Evolutionary conservation across 2,113 vertebrate species (phyloP), one percentile per base, ranked within the genome.

Genomic region (Anseranas semipalmata): DNA sequence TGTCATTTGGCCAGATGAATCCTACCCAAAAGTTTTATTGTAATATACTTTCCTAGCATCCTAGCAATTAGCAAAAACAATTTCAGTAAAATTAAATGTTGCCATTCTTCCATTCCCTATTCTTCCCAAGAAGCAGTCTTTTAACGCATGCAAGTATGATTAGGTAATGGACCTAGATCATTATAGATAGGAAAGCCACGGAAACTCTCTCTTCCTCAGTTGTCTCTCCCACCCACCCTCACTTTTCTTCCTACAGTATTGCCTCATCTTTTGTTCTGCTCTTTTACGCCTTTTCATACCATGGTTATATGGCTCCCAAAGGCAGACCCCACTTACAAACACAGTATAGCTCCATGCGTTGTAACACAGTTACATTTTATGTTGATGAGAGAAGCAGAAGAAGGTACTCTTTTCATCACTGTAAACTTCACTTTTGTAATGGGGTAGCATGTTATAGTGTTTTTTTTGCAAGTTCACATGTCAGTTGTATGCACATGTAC

Each of bases 401-500:
- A 59, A 50, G 3, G 13, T 55, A 15, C 24, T 73, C 3, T 4
- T 75, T 58, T 53, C 7, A 6, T 18, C 13, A 15, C 7, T 45
- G 8, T 50, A 37, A 71, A 32, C 28, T 15, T 81, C 27, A 6
- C 15, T 77, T 86, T 55, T 71, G 6, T 45, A 37, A 28, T 11
- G 28, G 12, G 43, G 3, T 17, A 53, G 30, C 24, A 12, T 9
- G 13, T 20, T 27, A 50, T 30, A 30, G 6, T 24, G 4, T 20
- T 60, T 3, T n/a, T 39, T 85, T 37, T 39, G 5, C 0, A 0
- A 0, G 63, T 89, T 87, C 28, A 3, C 15, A 1, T 2, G 0
- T 39, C 25, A 17, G 1, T 50, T 81, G 33, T n/a, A n/a, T n/a
- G n/a, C n/a, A n/a, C n/a, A n/a, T n/a, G n/a, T n/a, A n/a, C n/a